Evolutionary conservation across 2,797 vertebrate genomes (phyloP).

Genomic region (Phoeniculus purpureus): DNA sequence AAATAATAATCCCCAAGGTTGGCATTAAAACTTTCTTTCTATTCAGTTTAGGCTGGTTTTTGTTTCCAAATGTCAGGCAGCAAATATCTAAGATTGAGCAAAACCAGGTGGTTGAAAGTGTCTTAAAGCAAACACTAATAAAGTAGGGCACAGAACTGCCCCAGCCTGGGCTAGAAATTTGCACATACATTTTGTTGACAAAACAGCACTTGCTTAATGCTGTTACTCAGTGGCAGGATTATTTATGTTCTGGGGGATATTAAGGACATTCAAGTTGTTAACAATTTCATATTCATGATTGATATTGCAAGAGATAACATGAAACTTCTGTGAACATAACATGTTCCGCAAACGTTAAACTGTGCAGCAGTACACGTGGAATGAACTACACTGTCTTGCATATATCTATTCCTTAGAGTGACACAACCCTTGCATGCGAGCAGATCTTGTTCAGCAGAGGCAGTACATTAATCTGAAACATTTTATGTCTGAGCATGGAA

Average conservation of each 20-base stretch:
- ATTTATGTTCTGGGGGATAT: constrained; percentile 36
- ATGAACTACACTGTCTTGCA: constrained; percentile 16
- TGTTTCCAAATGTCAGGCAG: constrained; percentile 81
- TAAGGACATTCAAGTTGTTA: constrained; percentile 41
- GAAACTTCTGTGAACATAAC: constrained; percentile 24
- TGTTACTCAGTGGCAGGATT: constrained; percentile 60
- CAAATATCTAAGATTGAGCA: constrained; percentile 73
- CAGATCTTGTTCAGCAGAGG: constrained; percentile 58
- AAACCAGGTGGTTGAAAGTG: constrained; percentile 51
- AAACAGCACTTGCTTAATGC: constrained; percentile 25
- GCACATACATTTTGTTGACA: not conserved
- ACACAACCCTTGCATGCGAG: constrained; percentile 62
- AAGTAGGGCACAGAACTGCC: constrained; percentile 70
- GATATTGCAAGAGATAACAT: constrained; percentile 19
- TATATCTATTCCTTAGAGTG: not conserved
- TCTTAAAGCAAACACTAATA: constrained; percentile 62
- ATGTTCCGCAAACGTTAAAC: constrained; percentile 12
- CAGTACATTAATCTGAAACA: constrained; percentile 39
- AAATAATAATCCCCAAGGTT: constrained; percentile 75
- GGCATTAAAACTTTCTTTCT: constrained; percentile 88
- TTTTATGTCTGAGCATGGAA: constrained; percentile 3
- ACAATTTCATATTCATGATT: not conserved
- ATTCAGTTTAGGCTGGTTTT: constrained; percentile 71
- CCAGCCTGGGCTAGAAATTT: constrained; percentile 62
- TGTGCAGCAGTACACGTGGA: constrained; percentile 18